Evolutionary conservation across 2,888 invertebrate species (phyloP).

Genomic region (Drosophila stalkeri): DNA sequence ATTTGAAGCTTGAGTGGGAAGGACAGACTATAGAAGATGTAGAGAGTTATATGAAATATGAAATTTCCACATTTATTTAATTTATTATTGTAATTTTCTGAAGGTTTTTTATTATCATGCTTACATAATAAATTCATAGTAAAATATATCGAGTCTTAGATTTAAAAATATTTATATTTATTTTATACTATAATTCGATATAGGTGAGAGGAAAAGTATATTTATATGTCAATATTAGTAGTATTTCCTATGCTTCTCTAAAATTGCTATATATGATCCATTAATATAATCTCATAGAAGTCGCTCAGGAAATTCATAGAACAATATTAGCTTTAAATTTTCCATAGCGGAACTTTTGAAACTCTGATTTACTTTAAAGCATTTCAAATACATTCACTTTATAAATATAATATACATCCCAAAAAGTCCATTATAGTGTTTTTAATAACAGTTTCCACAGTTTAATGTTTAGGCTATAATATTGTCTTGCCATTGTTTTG

Average conservation of each 20-base stretch:
- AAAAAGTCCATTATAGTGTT: slow-evolving; percentile 5
- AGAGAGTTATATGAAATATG: background rate
- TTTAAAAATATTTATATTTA: background rate
- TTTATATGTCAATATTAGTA: background rate
- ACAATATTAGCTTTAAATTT: background rate
- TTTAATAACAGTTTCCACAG: slow-evolving; percentile 4
- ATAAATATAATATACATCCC: background rate
- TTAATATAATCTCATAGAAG: too few species aligned
- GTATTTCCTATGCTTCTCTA: too few species aligned
- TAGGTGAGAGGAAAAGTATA: too few species aligned
- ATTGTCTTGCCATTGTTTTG: slow-evolving; percentile 13
- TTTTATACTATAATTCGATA: background rate
- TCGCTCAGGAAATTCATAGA: background rate
- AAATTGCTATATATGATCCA: too few species aligned
- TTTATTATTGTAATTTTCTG: too few species aligned
- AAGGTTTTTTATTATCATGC: background rate
- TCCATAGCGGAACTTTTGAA: background rate
- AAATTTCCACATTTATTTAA: background rate
- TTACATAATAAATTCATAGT: background rate
- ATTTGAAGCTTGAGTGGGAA: background rate
- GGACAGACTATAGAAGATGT: background rate
- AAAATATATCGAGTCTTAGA: too few species aligned
- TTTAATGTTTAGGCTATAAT: slow-evolving; percentile 4
- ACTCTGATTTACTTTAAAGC: background rate
- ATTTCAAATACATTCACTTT: background rate